phyloP scores from a whole-genome alignment of 2,888 invertebrate genomes.

The Eupithecia inturbata region DNA sequence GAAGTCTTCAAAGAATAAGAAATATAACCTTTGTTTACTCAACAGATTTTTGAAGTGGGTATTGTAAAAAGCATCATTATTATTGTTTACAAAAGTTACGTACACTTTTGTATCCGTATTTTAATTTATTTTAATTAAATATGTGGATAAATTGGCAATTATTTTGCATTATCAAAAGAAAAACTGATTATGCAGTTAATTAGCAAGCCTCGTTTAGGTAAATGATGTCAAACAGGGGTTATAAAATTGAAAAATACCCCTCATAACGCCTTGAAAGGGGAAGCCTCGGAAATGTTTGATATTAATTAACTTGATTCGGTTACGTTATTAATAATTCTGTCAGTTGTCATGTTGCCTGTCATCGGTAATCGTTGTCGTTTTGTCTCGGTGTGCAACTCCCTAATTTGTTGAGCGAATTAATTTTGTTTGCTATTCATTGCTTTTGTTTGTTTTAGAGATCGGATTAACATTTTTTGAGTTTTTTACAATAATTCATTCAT shows the following conservation, averaged over 20 bases:
- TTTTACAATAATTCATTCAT: neutral
- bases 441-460: slow-evolving; percentile 17
- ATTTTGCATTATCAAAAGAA: slow-evolving; percentile 24
- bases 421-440: slow-evolving; percentile 39
- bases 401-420: slow-evolving; percentile 46
- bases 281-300: slow-evolving; percentile 67
- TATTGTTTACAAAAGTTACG: neutral
- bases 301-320: slow-evolving; percentile 70
- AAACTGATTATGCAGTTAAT: slow-evolving; percentile 48
- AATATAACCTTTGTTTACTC: too few relatives aligned
- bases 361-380: slow-evolving; percentile 69
- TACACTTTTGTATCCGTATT: neutral
- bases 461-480: slow-evolving; percentile 16
- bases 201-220: slow-evolving; percentile 51
- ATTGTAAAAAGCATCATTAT: neutral
- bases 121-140: slow-evolving; percentile 17
- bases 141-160: slow-evolving; percentile 32
- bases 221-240: slow-evolving; percentile 55
- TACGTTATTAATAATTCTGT: slow-evolving; percentile 69
- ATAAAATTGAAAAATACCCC: slow-evolving; percentile 58
- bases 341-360: slow-evolving; percentile 69
- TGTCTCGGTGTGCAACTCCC: slow-evolving; percentile 52
- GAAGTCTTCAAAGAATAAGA: too few relatives aligned
- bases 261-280: slow-evolving; percentile 37
- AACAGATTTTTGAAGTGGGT: neutral